Percentiles rank a stretch among this genome's conserved stretches.
phyloP scores from a whole-genome alignment of 2,797 vertebrate species.

The Etheostoma perlongum region DNA sequence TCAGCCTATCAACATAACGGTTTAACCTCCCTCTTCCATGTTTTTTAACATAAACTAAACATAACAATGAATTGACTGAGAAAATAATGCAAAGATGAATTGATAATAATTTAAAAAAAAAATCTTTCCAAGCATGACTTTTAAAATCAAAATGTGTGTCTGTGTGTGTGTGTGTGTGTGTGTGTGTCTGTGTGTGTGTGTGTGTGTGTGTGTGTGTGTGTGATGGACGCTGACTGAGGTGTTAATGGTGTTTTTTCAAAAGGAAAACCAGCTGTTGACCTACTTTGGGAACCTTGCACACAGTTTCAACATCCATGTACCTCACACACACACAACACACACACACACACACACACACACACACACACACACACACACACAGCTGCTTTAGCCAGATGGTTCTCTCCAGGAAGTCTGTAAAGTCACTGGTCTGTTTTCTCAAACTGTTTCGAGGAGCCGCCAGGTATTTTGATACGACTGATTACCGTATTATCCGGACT shows the following conservation, averaged over 20 bases:
- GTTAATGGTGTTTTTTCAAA: slow-evolving; percentile 26
- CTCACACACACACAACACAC: slow-evolving; percentile 11
- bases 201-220: neutral
- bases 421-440: slow-evolving; percentile 10
- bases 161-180: neutral
- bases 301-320: neutral
- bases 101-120: neutral
- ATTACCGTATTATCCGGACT: no score
- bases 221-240: slow-evolving; percentile 19
- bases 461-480: neutral
- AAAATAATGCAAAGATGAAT: neutral
- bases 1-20: neutral
- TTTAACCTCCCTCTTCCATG: no score
- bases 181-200: neutral
- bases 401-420: slow-evolving; percentile 22
- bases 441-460: neutral
- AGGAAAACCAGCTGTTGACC: slow-evolving; percentile 52
- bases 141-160: neutral
- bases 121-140: neutral
- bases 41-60: neutral
- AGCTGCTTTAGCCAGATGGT: slow-evolving; percentile 21
- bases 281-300: slow-evolving; percentile 35
- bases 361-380: slow-evolving; percentile 1
- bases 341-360: slow-evolving; percentile 18
- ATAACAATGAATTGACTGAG: neutral